Conservation (phyloP, 1,140 invertebrate species). For the Ips nitidus region DNA sequence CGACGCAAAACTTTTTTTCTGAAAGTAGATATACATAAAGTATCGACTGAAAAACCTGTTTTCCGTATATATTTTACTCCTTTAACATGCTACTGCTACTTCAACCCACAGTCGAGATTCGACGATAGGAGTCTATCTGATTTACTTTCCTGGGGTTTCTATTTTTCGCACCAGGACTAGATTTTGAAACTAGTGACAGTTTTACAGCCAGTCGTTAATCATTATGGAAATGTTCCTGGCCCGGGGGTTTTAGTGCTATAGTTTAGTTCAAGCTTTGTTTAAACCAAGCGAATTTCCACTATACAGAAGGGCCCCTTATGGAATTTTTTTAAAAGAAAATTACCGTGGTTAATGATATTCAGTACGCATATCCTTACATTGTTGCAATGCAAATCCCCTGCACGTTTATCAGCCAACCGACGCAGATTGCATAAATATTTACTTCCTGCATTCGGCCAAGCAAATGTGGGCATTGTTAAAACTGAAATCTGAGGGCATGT, state of each 20-base stretch:
- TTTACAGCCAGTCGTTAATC: constrained; percentile 4
- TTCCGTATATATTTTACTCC: constrained; percentile 9
- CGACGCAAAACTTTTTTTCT: constrained; percentile 31
- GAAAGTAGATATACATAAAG: constrained; percentile 29
- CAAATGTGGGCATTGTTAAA: constrained; percentile 7
- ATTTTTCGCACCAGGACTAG: background rate
- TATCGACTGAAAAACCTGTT: constrained; percentile 19
- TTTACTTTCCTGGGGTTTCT: background rate
- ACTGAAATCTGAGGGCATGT: constrained; percentile 6
- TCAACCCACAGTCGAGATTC: constrained; percentile 6
- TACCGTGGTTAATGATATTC: background rate
- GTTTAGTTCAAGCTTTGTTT: background rate
- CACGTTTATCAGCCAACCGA: constrained; percentile 13
- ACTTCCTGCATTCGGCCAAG: constrained; percentile 12
- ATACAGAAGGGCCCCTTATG: too few relatives aligned
- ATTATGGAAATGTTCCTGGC: background rate
- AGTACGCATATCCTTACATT: constrained; percentile 16
- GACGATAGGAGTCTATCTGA: constrained; percentile 4
- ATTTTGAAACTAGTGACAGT: constrained; percentile 4
- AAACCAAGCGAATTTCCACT: background rate
- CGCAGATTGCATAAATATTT: constrained; percentile 21
- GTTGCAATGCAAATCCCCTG: constrained; percentile 14
- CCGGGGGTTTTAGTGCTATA: background rate
- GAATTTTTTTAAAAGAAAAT: background rate
- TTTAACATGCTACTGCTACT: constrained; percentile 8